A percentile compares a stretch with the other conserved stretches of the same genome.
phyloP scores from a whole-genome alignment of 92 coral and sea anemone species.

The Paramuricea clavata region DNA sequence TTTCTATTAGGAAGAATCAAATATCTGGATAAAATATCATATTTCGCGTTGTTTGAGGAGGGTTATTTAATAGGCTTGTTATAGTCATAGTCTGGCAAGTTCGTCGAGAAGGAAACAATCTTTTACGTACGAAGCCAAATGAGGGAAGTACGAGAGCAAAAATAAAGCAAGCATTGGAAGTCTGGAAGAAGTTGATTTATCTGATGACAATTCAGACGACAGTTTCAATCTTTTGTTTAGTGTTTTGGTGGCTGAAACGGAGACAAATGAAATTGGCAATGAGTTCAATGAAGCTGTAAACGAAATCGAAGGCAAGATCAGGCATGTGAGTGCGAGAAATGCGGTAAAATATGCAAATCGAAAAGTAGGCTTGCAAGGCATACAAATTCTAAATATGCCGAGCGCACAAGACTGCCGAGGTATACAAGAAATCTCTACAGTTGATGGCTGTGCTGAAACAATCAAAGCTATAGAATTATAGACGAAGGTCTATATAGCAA shows the following conservation, averaged over 20 bases:
- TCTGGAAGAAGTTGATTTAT: not conserved
- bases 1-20: not conserved
- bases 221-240: not conserved
- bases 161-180: not conserved
- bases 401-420: not conserved
- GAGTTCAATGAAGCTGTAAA: not conserved
- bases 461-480: not conserved
- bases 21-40: not conserved
- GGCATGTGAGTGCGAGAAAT: not conserved
- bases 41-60: not conserved
- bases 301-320: slow-evolving; percentile 13
- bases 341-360: not conserved
- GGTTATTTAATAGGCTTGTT: not conserved
- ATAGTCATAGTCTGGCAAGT: not conserved
- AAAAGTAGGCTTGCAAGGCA: not conserved
- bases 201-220: not conserved
- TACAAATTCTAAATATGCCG: not conserved
- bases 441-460: not conserved
- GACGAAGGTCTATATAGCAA: slow-evolving; percentile 1
- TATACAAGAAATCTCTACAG: not conserved
- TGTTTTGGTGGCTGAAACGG: not conserved
- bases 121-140: not conserved
- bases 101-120: no score
- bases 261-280: slow-evolving; percentile 1
- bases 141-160: not conserved